Evolutionary conservation across 2,113 vertebrate species (phyloP).

Genomic region (human): GRCh38 chr11:11661501-11662000

Average conservation of each 20-base stretch:
- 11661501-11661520: background rate
- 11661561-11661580: conserved; percentile 7
- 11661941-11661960: background rate
- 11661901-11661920: background rate
- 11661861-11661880: background rate
- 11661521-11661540: background rate
- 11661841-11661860: background rate
- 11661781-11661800: background rate
- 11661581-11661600: background rate
- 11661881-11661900: background rate
- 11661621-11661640: background rate
- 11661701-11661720: background rate
- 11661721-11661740: background rate
- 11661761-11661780: background rate
- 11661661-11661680: conserved; percentile 9
- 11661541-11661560: background rate
- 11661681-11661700: background rate
- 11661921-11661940: background rate
- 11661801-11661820: background rate
- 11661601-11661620: background rate
- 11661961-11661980: background rate
- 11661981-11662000: background rate
- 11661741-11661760: background rate
- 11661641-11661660: background rate
- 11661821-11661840: background rate